Percentiles rank a stretch among this genome's conserved stretches.
Evolutionary conservation across 2,888 invertebrate genomes (phyloP).

Genomic region (Philereme transversata): DNA sequence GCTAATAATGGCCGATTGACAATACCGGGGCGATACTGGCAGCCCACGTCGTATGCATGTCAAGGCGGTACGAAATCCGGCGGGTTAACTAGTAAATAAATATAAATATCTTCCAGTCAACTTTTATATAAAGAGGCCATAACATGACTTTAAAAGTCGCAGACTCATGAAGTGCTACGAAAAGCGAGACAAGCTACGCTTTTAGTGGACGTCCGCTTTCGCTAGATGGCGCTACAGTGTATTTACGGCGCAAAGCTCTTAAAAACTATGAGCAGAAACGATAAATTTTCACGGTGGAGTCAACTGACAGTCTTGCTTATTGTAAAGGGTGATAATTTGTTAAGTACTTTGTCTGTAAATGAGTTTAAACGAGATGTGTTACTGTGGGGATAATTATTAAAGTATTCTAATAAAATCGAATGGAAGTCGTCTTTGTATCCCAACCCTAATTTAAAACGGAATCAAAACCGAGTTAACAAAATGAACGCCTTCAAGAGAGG

Average conservation of each 20-base stretch:
- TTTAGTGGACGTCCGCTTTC: slow-evolving; percentile 13
- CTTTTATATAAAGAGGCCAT: no score
- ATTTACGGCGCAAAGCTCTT: slow-evolving; percentile 53
- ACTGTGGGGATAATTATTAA: background rate
- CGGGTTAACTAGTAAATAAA: no score
- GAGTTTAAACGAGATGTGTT: background rate
- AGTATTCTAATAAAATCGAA: background rate
- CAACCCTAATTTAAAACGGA: no score
- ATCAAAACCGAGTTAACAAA: no score
- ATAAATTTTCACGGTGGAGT: slow-evolving; percentile 59
- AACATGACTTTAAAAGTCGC: background rate
- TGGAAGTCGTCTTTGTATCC: background rate
- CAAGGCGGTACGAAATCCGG: no score
- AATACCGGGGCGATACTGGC: no score
- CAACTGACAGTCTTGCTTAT: slow-evolving; percentile 32
- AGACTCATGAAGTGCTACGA: background rate
- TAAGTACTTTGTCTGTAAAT: slow-evolving; percentile 8
- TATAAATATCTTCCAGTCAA: no score
- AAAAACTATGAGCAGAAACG: slow-evolving; percentile 49
- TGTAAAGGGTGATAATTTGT: slow-evolving; percentile 32
- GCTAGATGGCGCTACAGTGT: slow-evolving; percentile 30
- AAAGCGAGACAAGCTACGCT: background rate
- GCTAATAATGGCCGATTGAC: no score
- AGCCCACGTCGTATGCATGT: no score
- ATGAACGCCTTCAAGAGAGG: no score